A percentile compares a stretch with the other conserved stretches of the same genome.
phyloP scores from a whole-genome alignment of 2,113 vertebrate genomes.

The Paradoxurus hermaphroditus region DNA sequence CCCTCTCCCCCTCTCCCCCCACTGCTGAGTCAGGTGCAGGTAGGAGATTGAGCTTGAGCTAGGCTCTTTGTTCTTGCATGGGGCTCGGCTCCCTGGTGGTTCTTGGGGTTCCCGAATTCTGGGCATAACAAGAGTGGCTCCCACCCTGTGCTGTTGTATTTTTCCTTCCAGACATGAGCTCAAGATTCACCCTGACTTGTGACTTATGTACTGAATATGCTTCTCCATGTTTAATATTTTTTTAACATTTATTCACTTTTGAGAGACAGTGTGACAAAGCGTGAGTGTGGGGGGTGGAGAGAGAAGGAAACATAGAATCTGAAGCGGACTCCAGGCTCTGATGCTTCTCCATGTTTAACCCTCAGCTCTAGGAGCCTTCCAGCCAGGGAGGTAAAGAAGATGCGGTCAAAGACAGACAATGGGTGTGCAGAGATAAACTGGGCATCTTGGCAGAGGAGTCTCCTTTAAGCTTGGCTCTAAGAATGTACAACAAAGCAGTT shows the following conservation, averaged over 20 bases:
- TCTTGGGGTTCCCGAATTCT: too few species aligned
- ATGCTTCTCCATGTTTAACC: neutral
- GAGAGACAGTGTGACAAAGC: too few species aligned
- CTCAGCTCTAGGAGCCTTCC: neutral
- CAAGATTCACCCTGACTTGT: neutral
- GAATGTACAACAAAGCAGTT: neutral
- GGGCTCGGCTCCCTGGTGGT: too few species aligned
- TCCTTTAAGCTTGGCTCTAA: neutral
- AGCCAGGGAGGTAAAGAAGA: neutral
- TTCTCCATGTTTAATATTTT: neutral
- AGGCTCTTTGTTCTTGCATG: too few species aligned
- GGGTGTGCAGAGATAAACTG: neutral
- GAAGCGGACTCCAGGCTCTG: too few species aligned
- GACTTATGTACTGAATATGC: neutral
- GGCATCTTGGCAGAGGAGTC: neutral
- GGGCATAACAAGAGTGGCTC: neutral
- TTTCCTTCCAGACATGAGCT: neutral
- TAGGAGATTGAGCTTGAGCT: too few species aligned
- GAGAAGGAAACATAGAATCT: too few species aligned
- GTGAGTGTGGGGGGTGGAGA: too few species aligned
- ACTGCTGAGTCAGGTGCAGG: too few species aligned
- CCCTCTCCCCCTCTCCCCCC: too few species aligned
- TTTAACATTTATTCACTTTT: too few species aligned
- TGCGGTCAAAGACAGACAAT: neutral
- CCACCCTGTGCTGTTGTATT: neutral